Evolutionary conservation across 1,140 invertebrate species (phyloP), one percentile per base, ranked within the genome.

Genomic region (Chlorops oryzae): DNA sequence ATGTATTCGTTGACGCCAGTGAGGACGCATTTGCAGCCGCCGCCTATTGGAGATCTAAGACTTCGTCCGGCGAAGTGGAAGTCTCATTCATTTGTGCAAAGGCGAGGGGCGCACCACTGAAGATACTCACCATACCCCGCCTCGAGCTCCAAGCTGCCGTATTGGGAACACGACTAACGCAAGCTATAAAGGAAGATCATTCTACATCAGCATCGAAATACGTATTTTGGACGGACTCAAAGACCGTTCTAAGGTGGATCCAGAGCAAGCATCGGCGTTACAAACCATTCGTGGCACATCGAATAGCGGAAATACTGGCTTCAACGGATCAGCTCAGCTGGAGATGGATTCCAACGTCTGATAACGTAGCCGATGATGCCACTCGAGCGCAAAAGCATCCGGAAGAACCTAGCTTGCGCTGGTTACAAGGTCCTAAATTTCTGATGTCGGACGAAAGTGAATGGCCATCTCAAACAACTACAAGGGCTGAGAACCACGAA

Each of bases 231-330:
- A 58, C 57, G 0, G 72, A 75, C 54, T 70, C 69, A 0, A 56
- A 38, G 7, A 61, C 62, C 2, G 61, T 65, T 2, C 25, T 74
- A 3, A 5, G 23, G 5, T 73, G 72, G 67, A 56, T 74, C 2
- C 32, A 38, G n/a, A 50, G 48, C 3, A 38, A 52, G 5, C 44
- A 59, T 0, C 13, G 59, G 5, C 34, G 49, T 2, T 72, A 63
- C 49, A 70, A 74, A 54, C 50, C 56, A 1, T 77, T 71, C 51
- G 65, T 74, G 0, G 62, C 66, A 0, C 68, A 75, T 51, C 43
- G 73, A 10, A 47, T 76, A 3, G 54, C 56, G 3, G 61, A 72
- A 52, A 76, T 77, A 6, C 54, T 63, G 2, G 50, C 57, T 3
- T 3, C 40, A 2, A 58, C 63, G 0, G 12, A 48, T n/a, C 17